These are phyloP conservation scores for Palloptera scutellata DNA, from an alignment of 2,888 invertebrate genomes.

Conservation along the genomic window DNA sequence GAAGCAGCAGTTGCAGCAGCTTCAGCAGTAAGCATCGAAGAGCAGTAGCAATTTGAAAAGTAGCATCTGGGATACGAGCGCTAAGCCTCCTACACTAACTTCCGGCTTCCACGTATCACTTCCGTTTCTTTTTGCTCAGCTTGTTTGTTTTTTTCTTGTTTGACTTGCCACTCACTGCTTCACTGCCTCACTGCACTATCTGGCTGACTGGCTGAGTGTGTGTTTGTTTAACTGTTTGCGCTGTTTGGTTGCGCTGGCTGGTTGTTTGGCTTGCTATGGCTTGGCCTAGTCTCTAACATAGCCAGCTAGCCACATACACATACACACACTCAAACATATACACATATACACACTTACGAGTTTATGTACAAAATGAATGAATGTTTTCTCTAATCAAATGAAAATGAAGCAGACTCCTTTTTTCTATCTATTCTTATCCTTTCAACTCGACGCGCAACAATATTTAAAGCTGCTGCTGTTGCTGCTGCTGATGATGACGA, in stretches of 20 bases:
- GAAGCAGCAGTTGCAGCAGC: not conserved
- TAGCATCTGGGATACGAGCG: not conserved
- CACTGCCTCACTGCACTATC: no score
- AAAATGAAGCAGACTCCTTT: slow-evolving; percentile 32
- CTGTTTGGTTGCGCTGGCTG: slow-evolving; percentile 4
- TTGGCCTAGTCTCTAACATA: slow-evolving; percentile 18
- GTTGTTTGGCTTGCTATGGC: slow-evolving; percentile 12
- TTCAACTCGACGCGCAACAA: not conserved
- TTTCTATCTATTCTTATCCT: no score
- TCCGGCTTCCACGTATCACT: not conserved
- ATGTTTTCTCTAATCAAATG: slow-evolving; percentile 35
- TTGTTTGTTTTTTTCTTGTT: not conserved
- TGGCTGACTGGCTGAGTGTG: not conserved
- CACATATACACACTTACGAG: not conserved
- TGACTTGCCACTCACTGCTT: no score
- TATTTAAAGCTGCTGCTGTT: not conserved
- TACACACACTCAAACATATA: not conserved
- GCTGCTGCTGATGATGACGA: not conserved
- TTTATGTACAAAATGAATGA: slow-evolving; percentile 3
- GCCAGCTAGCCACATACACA: slow-evolving; percentile 1
- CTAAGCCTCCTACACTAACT: not conserved
- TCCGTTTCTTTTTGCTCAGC: not conserved
- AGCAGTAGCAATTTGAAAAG: not conserved
- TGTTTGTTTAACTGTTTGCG: not conserved
- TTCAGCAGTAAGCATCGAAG: not conserved